Conservation (phyloP, 2,113 vertebrate genomes). For the Otocyon megalotis region DNA sequence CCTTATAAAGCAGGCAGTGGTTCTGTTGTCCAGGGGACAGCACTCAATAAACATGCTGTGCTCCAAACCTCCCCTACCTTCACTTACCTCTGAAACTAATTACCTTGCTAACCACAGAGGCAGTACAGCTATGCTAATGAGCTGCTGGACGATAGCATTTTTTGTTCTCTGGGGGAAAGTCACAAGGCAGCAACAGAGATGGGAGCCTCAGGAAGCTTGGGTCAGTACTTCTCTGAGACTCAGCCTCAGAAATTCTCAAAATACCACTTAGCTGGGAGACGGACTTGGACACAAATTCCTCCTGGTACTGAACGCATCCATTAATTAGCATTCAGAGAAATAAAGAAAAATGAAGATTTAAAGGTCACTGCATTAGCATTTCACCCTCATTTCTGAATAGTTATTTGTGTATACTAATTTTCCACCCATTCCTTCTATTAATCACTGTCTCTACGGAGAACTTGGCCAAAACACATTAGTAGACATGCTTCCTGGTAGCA, state of each 20-base stretch:
- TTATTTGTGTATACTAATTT: conserved; percentile 62
- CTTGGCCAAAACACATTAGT: conserved; percentile 57
- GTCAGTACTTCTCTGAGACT: conserved; percentile 36
- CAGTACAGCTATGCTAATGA: conserved; percentile 77
- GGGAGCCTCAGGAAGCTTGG: not conserved
- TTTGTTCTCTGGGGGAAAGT: conserved; percentile 25
- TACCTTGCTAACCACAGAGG: conserved; percentile 77
- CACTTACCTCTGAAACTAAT: conserved; percentile 83
- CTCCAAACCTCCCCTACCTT: conserved; percentile 67
- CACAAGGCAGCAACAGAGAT: not conserved
- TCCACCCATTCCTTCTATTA: conserved; percentile 62
- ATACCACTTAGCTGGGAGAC: conserved; percentile 38
- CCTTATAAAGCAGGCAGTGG: conserved; percentile 61
- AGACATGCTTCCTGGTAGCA: not conserved
- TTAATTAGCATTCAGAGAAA: conserved; percentile 60
- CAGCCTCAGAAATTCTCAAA: conserved; percentile 42
- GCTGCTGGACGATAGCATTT: not conserved
- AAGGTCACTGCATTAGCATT: conserved; percentile 52
- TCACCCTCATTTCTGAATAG: conserved; percentile 69
- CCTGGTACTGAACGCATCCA: not conserved
- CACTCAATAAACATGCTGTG: conserved; percentile 72
- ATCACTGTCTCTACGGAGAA: conserved; percentile 69
- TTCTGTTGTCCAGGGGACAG: conserved; percentile 55
- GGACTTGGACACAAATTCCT: conserved; percentile 38
- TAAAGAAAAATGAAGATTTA: conserved; percentile 65